A percentile compares a stretch with the other conserved stretches of the same genome.
These are phyloP conservation scores for Xylocampa areola DNA, from an alignment of 2,888 invertebrate genomes.

Conservation along the genomic window DNA sequence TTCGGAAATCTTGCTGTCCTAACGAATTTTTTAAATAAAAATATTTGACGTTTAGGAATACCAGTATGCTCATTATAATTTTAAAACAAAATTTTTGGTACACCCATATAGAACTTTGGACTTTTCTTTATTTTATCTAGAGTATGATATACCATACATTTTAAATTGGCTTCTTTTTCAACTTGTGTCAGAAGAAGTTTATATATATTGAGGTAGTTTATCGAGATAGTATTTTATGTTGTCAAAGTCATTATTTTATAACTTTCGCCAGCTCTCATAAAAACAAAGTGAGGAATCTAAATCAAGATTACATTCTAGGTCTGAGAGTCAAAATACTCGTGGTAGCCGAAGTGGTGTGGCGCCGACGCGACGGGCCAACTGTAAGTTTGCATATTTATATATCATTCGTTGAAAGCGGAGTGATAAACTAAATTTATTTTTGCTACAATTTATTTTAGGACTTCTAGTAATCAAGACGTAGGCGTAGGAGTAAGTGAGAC, in stretches of 20 bases:
- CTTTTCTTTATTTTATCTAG: no score
- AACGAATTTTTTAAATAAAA: no score
- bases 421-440: conserved; percentile 1
- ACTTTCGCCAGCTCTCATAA: no score
- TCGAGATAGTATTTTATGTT: not conserved
- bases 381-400: conserved; percentile 1
- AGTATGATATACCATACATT: no score
- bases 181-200: not conserved
- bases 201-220: not conserved
- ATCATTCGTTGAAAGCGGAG: not conserved
- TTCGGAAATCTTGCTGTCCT: no score
- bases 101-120: no score
- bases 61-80: no score
- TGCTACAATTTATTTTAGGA: conserved; percentile 8
- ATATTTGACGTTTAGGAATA: no score
- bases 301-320: not conserved
- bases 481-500: not conserved
- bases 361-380: not conserved
- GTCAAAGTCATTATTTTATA: not conserved
- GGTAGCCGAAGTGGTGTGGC: not conserved
- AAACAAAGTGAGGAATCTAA: not conserved
- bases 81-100: no score
- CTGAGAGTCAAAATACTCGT: conserved; percentile 2
- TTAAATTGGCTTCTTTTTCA: no score
- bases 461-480: conserved; percentile 8